Evolutionary conservation across 2,113 vertebrate species (phyloP).

Genomic region (Spilogale gracilis): DNA sequence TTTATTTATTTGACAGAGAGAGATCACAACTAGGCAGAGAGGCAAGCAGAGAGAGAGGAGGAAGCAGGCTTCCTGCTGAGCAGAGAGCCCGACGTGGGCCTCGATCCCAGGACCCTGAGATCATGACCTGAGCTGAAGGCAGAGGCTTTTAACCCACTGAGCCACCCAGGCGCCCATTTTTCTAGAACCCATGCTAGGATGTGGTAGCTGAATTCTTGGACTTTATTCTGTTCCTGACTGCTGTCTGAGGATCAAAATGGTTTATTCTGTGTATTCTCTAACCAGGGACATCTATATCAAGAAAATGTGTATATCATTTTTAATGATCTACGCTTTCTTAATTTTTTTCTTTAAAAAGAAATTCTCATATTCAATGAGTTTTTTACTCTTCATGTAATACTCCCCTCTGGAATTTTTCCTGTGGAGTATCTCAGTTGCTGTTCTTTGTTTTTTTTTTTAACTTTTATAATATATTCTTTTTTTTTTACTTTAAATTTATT

Average conservation of each 20-base stretch:
- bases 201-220: not conserved
- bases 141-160: too few relatives aligned
- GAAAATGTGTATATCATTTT: not conserved
- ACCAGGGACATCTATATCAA: not conserved
- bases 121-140: too few relatives aligned
- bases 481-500: too few relatives aligned
- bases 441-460: too few relatives aligned
- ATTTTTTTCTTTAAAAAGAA: not conserved
- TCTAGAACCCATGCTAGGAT: not conserved
- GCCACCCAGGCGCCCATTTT: not conserved
- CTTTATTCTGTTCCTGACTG: not conserved
- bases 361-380: not conserved
- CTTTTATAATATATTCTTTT: too few relatives aligned
- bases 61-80: too few relatives aligned
- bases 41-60: too few relatives aligned
- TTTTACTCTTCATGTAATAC: not conserved
- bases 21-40: too few relatives aligned
- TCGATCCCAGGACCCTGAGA: too few relatives aligned
- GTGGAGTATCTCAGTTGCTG: not conserved
- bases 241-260: not conserved
- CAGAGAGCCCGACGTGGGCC: too few relatives aligned
- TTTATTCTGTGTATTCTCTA: conserved; percentile 2
- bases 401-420: conserved; percentile 24
- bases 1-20: too few relatives aligned
- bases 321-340: conserved; percentile 7